Evolutionary conservation across 37 sponge, comb jelly and placozoan genomes (phyloP), one percentile per base, ranked within the genome.

Genomic region (Cliona cf. orientalis): DNA sequence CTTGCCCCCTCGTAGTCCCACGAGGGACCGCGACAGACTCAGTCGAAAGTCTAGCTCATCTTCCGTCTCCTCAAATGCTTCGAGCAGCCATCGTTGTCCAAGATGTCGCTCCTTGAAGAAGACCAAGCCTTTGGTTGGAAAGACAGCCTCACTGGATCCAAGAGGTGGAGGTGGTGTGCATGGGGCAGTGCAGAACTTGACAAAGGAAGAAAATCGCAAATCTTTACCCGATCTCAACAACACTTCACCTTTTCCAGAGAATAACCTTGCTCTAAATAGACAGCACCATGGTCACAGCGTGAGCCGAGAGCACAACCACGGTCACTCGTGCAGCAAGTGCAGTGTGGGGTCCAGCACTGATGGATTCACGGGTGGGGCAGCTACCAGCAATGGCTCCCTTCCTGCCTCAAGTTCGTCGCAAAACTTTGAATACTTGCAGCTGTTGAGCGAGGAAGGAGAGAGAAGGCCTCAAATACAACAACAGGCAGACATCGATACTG

Each of bases 141-240:
- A 86, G 56, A 86, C 86, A 1, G 26, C 73, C 37, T 81, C 81
- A 1, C 86, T 86, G 3, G 69, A 49, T 7, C 49, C 69, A 28
- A 44, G 49, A 32, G 31, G 1, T 19, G 39, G 12, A 34, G n/a
- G n/a, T n/a, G n/a, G n/a, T n/a, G n/a, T n/a, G n/a, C n/a, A n/a
- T n/a, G n/a, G n/a, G n/a, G 42, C 71, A 3, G 0, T 22, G 9
- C 36, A 23, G 3, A 42, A 11, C 23, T 19, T 5, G 5, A 23
- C 33, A 58, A 39, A 34, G 33, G 26, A 59, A 38, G 56, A 86
- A 3, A 55, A 72, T 3, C 36, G 67, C 4, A 75, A 69, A 57
- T 73, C 82, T 33, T 58, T 87, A 31, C 82, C 82, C 28, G 71
- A 87, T 58, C 58, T 87, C n/a, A 73, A 80, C 72, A 35, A 45